Percentiles rank a stretch among this genome's conserved stretches.
phyloP scores from a whole-genome alignment of 1,140 invertebrate species.

The Philopotamus ludificatus region DNA sequence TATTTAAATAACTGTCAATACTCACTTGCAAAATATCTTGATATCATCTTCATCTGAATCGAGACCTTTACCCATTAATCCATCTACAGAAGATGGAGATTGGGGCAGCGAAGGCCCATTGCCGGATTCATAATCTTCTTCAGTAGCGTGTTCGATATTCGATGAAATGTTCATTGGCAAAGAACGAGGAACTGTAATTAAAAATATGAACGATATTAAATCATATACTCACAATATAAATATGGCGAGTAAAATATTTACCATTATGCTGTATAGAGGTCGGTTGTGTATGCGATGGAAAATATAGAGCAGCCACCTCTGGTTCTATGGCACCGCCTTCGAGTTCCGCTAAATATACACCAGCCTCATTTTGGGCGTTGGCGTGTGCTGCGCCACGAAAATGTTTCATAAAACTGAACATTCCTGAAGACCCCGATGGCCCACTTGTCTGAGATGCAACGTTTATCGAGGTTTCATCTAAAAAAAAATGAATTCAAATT shows the following conservation, averaged over 20 bases:
- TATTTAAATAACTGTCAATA: not conserved
- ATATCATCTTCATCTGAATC: constrained; percentile 81
- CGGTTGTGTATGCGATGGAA: constrained; percentile 58
- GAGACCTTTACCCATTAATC: constrained; percentile 68
- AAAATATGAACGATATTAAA: not conserved
- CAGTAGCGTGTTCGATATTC: constrained; percentile 58
- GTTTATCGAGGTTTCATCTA: constrained; percentile 31
- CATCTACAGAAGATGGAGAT: constrained; percentile 86
- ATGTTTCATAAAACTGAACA: constrained; percentile 91
- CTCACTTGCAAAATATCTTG: constrained; percentile 63
- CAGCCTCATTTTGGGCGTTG: constrained; percentile 56
- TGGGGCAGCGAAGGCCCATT: constrained; percentile 92
- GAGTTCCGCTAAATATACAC: constrained; percentile 92
- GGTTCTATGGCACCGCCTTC: constrained; percentile 86
- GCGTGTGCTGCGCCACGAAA: constrained; percentile 67
- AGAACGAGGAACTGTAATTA: constrained; percentile 24
- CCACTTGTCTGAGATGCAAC: constrained; percentile 61
- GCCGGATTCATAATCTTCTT: constrained; percentile 93
- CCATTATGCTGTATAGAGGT: constrained; percentile 17
- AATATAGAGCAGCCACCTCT: constrained; percentile 86
- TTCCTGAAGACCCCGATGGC: constrained; percentile 78
- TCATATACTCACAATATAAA: not conserved
- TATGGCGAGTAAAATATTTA: not conserved
- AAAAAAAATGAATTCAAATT: not conserved
- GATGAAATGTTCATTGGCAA: constrained; percentile 32